Evolutionary conservation across 2,113 vertebrate genomes (phyloP).

Genomic region (Harpagus bidentatus): DNA sequence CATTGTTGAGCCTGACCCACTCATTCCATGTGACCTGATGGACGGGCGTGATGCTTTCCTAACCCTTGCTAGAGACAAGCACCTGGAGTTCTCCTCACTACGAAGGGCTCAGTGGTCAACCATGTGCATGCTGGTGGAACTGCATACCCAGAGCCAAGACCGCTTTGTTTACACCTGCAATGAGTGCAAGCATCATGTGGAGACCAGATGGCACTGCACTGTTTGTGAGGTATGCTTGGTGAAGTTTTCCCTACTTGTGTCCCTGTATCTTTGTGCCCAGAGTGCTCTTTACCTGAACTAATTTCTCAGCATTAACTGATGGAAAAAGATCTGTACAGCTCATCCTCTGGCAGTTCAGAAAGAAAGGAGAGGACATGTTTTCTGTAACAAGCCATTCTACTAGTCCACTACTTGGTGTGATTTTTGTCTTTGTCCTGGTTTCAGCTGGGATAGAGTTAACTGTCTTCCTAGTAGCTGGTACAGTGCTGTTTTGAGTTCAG

Average conservation of each 20-base stretch:
- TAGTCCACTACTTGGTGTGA: neutral
- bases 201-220: slow-evolving; percentile 96
- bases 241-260: neutral
- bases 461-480: no score
- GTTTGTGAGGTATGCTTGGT: slow-evolving; percentile 89
- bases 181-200: slow-evolving; percentile 96
- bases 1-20: slow-evolving; percentile 87
- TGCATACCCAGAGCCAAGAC: slow-evolving; percentile 97
- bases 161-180: slow-evolving; percentile 99
- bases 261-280: neutral
- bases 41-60: slow-evolving; percentile 98
- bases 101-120: slow-evolving; percentile 94
- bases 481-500: no score
- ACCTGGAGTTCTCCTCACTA: slow-evolving; percentile 95
- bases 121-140: slow-evolving; percentile 97
- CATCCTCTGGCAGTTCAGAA: neutral
- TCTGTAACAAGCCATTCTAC: rapidly evolving
- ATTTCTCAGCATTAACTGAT: neutral
- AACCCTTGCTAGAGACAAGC: slow-evolving; percentile 94
- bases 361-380: neutral
- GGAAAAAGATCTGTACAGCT: neutral
- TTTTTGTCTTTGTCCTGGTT: neutral
- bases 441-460: no score
- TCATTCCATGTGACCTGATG: slow-evolving; percentile 97
- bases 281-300: neutral